Evolutionary conservation across 2,888 invertebrate genomes (phyloP), one percentile per base, ranked within the genome.

Genomic region (Lypha dubia): DNA sequence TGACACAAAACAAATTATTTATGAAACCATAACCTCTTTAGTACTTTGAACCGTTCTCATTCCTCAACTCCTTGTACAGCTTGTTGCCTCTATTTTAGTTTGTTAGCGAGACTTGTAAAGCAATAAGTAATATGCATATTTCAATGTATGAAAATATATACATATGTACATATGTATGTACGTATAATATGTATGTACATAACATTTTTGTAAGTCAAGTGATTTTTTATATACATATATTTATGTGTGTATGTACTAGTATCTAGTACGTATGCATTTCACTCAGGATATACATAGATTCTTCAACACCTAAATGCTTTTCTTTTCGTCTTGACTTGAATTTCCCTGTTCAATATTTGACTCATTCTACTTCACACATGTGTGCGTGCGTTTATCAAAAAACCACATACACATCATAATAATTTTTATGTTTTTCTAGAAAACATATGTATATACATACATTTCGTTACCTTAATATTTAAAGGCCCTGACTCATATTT

Each of bases 151-250:
- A n/a, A n/a, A n/a, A 5, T 20, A 20, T 11, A 60, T 60, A 60
- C 60, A 8, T 32, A 32, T 32, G 9, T 41, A 41, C 22, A 22
- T 20, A 60, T 41, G 22, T 41, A 38, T 6, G 24, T 13, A 24
- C 13, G 41, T 1, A 41, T 41, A 15, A n/a, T 58, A 28, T 28
- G 3, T 9, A 49, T 15, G 1, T 38, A 53, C n/a, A n/a, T n/a
- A n/a, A n/a, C n/a, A n/a, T n/a, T n/a, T n/a, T n/a, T 44, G 15
- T 32, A 68, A 79, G 83, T 84, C 83, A 84, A 84, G 83, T 75
- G 65, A 44, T 65, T 70, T 73, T 60, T 49, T 38, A 4, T 28
- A 28, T 28, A 28, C 5, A 5, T 28, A n/a, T 58, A 53, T 53
- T 1, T 3, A 49, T 15, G 0, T 24, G 38, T 53, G 9, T 53